Base-by-base conservation (phyloP, 2,888 invertebrate species). In the Drosophila kanekoi region DNA sequence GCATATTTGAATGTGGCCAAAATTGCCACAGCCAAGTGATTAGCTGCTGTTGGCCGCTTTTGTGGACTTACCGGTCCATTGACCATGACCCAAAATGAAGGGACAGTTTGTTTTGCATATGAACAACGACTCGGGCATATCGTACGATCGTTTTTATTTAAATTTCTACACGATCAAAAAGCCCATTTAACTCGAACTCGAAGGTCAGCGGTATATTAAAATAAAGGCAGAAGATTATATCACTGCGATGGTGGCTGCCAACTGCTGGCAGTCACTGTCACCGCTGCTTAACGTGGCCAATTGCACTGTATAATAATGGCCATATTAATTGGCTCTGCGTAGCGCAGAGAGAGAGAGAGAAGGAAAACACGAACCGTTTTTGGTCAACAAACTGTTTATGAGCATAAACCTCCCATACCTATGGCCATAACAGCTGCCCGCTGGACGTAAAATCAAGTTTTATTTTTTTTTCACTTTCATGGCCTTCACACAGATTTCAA, bases 381-480 rank as follows among this genome's bases (percentile, higher is more conserved):
- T 85, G 85, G 85, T 89, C 85, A 89, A 85, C 74, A 89, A 81
- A 87, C 83, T 83, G 57, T 89, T 89, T 87, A 79, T 69, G 59
- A 74, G 52, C 75, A 63, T 47, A 78, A 8, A 28, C 28, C 49
- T 33, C 49, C 69, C 44, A 65, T 53, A 44, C 11, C 56, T 35
- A 53, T 60, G 43, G 56, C 60, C 56, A 51, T 63, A 51, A 49
- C 58, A 48, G 54, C 28, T 65, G 20, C 38, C 51, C 51, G 45
- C 57, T 61, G 73, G 66, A 48, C 51, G 47, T 52, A 32, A 73
- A 78, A 75, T 74, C 75, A 73, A 57, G 79, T 78, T 74, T 77
- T 66, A 23, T 54, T 35, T 44, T 47, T 66, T 63, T 85, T 87
- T 78, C 84, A 88, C 88, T 85, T 85, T 89, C 89, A 75, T 89